Percentiles rank a stretch among this genome's conserved stretches.
phyloP scores from a whole-genome alignment of 1,140 invertebrate species.

The Galleria mellonella region DNA sequence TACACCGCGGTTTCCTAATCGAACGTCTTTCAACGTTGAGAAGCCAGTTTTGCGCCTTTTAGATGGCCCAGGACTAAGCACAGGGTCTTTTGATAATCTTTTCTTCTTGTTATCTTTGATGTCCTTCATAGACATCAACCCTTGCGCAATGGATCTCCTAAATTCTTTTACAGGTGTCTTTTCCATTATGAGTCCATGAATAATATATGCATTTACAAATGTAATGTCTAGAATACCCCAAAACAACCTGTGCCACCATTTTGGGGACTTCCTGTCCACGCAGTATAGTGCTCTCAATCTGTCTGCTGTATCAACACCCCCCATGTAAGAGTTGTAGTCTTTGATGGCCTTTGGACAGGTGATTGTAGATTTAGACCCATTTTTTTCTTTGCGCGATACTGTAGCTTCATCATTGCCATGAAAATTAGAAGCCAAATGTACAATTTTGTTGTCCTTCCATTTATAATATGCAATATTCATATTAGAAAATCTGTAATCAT shows the following conservation, averaged over 20 bases:
- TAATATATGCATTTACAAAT: constrained; percentile 33
- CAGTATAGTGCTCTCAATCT: constrained; percentile 38
- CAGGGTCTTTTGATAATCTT: too few relatives aligned
- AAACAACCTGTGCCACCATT: constrained; percentile 54
- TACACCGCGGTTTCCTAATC: too few relatives aligned
- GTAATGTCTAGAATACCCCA: constrained; percentile 33
- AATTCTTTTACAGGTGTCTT: too few relatives aligned
- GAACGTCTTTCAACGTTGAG: too few relatives aligned
- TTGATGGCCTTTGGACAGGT: constrained; percentile 28
- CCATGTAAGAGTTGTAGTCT: constrained; percentile 48
- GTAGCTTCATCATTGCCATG: constrained; percentile 31
- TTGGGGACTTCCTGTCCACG: constrained; percentile 42
- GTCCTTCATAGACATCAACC: too few relatives aligned
- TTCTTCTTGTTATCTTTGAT: too few relatives aligned
- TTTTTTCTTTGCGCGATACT: constrained; percentile 25
- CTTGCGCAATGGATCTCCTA: too few relatives aligned
- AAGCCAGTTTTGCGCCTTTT: too few relatives aligned
- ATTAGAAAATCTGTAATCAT: too few relatives aligned
- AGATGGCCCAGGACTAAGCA: too few relatives aligned
- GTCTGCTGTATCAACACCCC: constrained; percentile 44
- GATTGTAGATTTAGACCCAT: constrained; percentile 28
- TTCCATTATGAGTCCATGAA: constrained; percentile 32
- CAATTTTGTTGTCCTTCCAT: constrained; percentile 51
- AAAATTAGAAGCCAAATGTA: too few relatives aligned
- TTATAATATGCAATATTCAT: constrained; percentile 41